Base-by-base conservation (phyloP, 2,888 invertebrate species). In the Nudaria mundana region DNA sequence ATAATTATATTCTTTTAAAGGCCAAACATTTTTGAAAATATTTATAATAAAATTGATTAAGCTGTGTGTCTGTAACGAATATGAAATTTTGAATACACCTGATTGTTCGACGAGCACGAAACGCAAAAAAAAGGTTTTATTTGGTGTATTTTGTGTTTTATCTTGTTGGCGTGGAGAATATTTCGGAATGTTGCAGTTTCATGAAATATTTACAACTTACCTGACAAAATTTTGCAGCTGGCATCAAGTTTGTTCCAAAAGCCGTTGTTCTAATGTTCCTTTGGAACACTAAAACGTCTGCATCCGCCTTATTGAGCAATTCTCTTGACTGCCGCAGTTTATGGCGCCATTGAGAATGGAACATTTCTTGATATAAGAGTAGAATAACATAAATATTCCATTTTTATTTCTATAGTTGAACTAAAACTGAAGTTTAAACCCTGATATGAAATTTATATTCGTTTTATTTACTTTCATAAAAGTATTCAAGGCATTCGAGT, bases 221-320 rank as follows among this genome's bases (percentile, higher is more conserved):
- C 31, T 31, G 23, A 42, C 37, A 46, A 49, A 46, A 46, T 29
- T 8, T 5, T 41, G 30, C 55, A 52, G 38, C 51, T 37, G 43
- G 41, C 39, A 40, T 30, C 34, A 20, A 56, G 28, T 48, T 28
- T 29, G 37, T 41, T 41, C 48, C 43, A 36, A 34, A 41, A 37
- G 38, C 30, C 37, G 46, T 55, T 55, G 46, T 55, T 42, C 30
- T 36, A 40, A 34, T 51, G 43, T 40, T 44, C 48, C 48, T 44
- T 44, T 35, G 31, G 37, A 35, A 29, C 37, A 38, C 29, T 52
- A 48, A 56, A 52, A 52, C 36, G 44, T 18, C 36, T 54, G 56
- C 56, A 56, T 37, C 34, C 44, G 40, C 28, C 56, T 54, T 54
- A 54, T 54, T 48, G 54, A 48, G 44, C 54, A 52, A 56, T 54